Evolutionary conservation across 2,113 vertebrate species (phyloP).

Genomic region (Nettapus auritus): DNA sequence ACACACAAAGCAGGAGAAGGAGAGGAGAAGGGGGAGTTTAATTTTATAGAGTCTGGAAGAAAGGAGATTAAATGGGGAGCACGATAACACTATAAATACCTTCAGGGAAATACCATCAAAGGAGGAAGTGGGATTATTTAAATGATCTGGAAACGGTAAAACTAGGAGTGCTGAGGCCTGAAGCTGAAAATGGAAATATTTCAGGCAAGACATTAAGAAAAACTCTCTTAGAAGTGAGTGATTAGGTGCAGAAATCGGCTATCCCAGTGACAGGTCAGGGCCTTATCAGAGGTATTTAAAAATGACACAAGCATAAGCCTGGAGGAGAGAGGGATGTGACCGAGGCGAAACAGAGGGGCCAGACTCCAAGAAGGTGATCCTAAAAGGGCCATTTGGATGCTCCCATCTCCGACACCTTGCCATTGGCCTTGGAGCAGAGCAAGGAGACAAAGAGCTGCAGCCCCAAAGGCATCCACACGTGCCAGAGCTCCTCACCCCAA

Average conservation of each 20-base stretch:
- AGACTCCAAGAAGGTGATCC: background rate
- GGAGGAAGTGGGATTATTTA: slow-evolving; percentile 61
- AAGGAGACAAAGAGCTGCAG: background rate
- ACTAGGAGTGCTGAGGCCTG: slow-evolving; percentile 41
- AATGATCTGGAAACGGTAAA: slow-evolving; percentile 60
- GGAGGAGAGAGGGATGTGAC: background rate
- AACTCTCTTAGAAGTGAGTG: slow-evolving; percentile 19
- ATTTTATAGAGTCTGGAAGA: slow-evolving; percentile 20
- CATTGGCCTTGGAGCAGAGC: background rate
- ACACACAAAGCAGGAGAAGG: background rate
- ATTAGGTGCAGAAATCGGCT: slow-evolving; percentile 20
- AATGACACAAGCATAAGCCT: background rate
- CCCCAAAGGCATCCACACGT: background rate
- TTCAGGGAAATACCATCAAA: slow-evolving; percentile 69
- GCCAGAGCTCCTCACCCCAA: background rate
- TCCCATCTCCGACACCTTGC: background rate
- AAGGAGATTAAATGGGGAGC: slow-evolving; percentile 51
- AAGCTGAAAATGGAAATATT: slow-evolving; percentile 47
- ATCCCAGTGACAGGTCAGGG: background rate
- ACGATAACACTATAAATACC: slow-evolving; percentile 59
- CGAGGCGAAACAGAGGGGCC: background rate
- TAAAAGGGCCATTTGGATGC: background rate
- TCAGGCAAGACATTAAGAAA: slow-evolving; percentile 38
- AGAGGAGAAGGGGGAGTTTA: background rate
- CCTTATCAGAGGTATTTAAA: background rate